A percentile compares a stretch with the other conserved stretches of the same genome.
phyloP scores from a whole-genome alignment of 2,797 vertebrate species.

The Lepus townsendii region DNA sequence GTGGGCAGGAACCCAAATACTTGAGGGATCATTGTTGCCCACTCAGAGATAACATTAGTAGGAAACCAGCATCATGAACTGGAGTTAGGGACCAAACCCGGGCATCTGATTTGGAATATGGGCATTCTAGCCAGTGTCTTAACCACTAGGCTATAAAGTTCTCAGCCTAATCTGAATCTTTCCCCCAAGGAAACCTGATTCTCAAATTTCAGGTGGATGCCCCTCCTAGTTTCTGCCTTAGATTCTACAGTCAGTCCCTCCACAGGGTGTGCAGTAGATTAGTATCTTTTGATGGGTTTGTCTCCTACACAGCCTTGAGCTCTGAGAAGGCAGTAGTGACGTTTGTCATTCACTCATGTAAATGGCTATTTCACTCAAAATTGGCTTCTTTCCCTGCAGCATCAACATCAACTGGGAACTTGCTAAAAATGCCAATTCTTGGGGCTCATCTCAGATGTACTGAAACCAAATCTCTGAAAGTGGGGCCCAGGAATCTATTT shows the following conservation, averaged over 20 bases:
- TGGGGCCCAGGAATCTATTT: neutral
- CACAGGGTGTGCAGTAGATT: neutral
- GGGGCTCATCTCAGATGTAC: neutral
- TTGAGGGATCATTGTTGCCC: too few relatives aligned
- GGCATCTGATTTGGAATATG: too few relatives aligned
- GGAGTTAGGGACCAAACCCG: too few relatives aligned
- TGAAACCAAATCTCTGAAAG: neutral
- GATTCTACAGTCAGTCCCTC: too few relatives aligned
- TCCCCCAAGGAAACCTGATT: neutral
- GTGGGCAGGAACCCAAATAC: too few relatives aligned
- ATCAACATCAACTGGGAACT: neutral
- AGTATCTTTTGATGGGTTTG: neutral
- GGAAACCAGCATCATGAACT: too few relatives aligned
- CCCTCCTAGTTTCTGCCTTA: neutral
- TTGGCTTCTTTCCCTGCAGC: neutral
- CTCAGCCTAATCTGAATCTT: conserved; percentile 9
- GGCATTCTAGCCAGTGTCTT: too few relatives aligned
- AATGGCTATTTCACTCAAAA: neutral
- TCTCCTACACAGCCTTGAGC: neutral
- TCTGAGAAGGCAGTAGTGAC: neutral
- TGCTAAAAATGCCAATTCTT: neutral
- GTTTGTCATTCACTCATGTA: neutral
- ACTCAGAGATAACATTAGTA: too few relatives aligned
- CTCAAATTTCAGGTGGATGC: neutral
- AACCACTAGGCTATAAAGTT: neutral